These are phyloP conservation scores for Cichlasoma orientale DNA, from an alignment of 2,797 vertebrate genomes.

Conservation along the genomic window DNA sequence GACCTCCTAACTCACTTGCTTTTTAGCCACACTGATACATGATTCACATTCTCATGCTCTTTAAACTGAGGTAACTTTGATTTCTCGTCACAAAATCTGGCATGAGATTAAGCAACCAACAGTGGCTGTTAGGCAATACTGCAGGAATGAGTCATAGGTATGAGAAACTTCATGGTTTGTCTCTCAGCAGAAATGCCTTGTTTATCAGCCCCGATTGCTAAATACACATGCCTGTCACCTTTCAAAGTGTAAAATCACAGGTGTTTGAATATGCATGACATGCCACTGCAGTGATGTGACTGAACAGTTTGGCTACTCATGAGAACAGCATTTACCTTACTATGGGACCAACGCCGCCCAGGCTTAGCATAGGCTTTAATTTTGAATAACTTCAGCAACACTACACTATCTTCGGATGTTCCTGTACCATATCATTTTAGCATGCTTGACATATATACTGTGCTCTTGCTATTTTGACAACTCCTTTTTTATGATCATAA, in stretches of 20 bases:
- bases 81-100: slow-evolving; percentile 10
- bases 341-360: slow-evolving; percentile 16
- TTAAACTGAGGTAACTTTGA: neutral
- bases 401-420: neutral
- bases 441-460: neutral
- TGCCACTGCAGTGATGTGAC: neutral
- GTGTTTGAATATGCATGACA: slow-evolving; percentile 17
- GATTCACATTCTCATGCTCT: neutral
- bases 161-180: slow-evolving; percentile 17
- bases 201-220: slow-evolving; percentile 11
- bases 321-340: slow-evolving; percentile 19
- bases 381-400: neutral
- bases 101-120: slow-evolving; percentile 14
- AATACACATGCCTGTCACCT: slow-evolving; percentile 10
- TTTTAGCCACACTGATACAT: neutral
- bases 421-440: neutral
- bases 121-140: slow-evolving; percentile 19
- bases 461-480: neutral
- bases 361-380: slow-evolving; percentile 13
- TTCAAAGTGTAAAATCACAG: slow-evolving; percentile 11
- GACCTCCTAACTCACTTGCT: neutral
- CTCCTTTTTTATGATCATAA: too few species aligned
- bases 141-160: slow-evolving; percentile 39
- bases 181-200: slow-evolving; percentile 6
- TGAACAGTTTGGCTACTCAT: neutral